phyloP scores from a whole-genome alignment of 2,797 vertebrate species.

The Mus minutoides region DNA sequence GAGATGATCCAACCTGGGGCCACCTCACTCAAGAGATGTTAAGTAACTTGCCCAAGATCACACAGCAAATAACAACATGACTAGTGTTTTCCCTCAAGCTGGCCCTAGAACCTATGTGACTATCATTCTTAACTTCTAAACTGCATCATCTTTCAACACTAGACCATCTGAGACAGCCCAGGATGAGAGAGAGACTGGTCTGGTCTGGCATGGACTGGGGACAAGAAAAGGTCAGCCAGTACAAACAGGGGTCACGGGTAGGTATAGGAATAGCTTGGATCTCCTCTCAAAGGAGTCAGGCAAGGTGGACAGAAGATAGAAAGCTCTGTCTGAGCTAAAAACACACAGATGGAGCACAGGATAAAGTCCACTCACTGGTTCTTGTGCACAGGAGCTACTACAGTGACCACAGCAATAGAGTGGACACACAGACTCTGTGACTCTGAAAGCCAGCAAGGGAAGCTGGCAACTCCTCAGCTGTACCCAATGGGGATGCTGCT shows the following conservation, averaged over 20 bases:
- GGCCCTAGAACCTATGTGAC: neutral
- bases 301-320: neutral
- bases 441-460: neutral
- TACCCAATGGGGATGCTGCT: conserved; percentile 56
- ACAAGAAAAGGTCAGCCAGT: neutral
- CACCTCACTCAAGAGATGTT: conserved; percentile 17
- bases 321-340: neutral
- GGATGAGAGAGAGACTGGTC: neutral
- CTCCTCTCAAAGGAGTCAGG: neutral
- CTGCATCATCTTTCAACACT: neutral
- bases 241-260: neutral
- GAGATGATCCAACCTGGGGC: neutral
- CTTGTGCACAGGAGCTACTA: neutral
- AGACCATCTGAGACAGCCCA: neutral
- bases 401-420: neutral
- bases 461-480: neutral
- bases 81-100: neutral
- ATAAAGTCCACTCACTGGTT: neutral
- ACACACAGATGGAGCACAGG: neutral
- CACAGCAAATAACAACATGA: neutral
- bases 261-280: too few relatives aligned
- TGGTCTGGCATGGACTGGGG: neutral
- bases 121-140: neutral
- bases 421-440: neutral
- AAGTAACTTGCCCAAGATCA: neutral